phyloP scores from a whole-genome alignment of 1,140 invertebrate genomes.

The Lepidostoma basale region DNA sequence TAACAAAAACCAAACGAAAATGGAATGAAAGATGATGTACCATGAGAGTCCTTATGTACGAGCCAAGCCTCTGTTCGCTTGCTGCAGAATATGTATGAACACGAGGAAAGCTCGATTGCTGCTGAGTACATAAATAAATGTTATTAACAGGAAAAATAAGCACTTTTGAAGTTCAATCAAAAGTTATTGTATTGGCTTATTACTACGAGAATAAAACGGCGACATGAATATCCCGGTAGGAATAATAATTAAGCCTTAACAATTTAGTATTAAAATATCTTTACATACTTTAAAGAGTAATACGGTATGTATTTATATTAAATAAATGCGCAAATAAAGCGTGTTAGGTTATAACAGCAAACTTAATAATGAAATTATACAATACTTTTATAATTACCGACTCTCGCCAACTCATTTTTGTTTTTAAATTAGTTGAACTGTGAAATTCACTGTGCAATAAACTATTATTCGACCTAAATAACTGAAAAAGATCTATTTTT shows the following conservation, averaged over 20 bases:
- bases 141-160: slow-evolving; percentile 16
- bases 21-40: slow-evolving; percentile 47
- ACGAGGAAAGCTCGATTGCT: slow-evolving; percentile 58
- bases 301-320: background rate
- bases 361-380: slow-evolving; percentile 36
- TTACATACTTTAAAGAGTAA: too few relatives aligned
- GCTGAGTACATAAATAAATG: slow-evolving; percentile 36
- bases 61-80: slow-evolving; percentile 59
- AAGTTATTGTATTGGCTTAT: too few relatives aligned
- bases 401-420: slow-evolving; percentile 41
- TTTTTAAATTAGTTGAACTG: background rate
- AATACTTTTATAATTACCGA: slow-evolving; percentile 43
- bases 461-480: slow-evolving; percentile 30
- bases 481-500: slow-evolving; percentile 34
- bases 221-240: too few relatives aligned
- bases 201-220: too few relatives aligned
- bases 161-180: too few relatives aligned
- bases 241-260: too few relatives aligned
- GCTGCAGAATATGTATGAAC: slow-evolving; percentile 59
- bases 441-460: slow-evolving; percentile 18
- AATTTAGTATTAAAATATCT: background rate
- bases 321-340: slow-evolving; percentile 32
- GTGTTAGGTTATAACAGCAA: slow-evolving; percentile 30
- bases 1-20: slow-evolving; percentile 8
- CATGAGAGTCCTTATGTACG: slow-evolving; percentile 58